Evolutionary conservation across 2,888 invertebrate genomes (phyloP).

Genomic region (Nomada hirtipes): DNA sequence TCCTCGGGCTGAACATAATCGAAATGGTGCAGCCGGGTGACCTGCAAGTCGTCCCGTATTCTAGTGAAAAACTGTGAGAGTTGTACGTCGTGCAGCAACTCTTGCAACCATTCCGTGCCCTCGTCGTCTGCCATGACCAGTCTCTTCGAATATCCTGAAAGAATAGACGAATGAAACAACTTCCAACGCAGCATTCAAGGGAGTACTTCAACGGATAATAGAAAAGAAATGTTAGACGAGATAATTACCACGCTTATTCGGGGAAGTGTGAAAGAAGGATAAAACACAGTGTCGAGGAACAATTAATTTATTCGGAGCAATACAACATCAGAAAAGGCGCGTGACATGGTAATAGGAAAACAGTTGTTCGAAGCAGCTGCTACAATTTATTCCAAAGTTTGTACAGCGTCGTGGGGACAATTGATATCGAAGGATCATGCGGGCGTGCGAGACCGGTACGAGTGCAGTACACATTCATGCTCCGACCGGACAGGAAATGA

Average conservation of each 20-base stretch:
- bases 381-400: no score
- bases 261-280: background rate
- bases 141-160: conserved; percentile 47
- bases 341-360: background rate
- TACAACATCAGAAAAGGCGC: background rate
- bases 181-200: background rate
- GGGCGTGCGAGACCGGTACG: background rate
- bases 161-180: background rate
- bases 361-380: no score
- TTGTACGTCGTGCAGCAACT: conserved; percentile 95
- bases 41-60: conserved; percentile 96
- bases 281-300: background rate
- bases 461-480: conserved; percentile 35
- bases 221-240: no score
- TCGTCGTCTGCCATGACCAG: conserved; percentile 84
- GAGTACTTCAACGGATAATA: background rate
- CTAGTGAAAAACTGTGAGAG: conserved; percentile 95
- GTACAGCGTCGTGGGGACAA: background rate
- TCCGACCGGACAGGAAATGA: conserved; percentile 64
- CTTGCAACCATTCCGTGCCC: conserved; percentile 93
- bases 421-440: conserved; percentile 8
- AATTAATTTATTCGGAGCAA: conserved; percentile 15
- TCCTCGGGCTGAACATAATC: conserved; percentile 98
- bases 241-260: background rate
- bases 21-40: conserved; percentile 97